Percentiles rank a stretch among this genome's conserved stretches.
These are phyloP conservation scores for Chloroclystis v-ata DNA, from an alignment of 2,888 invertebrate species.

Conservation along the genomic window DNA sequence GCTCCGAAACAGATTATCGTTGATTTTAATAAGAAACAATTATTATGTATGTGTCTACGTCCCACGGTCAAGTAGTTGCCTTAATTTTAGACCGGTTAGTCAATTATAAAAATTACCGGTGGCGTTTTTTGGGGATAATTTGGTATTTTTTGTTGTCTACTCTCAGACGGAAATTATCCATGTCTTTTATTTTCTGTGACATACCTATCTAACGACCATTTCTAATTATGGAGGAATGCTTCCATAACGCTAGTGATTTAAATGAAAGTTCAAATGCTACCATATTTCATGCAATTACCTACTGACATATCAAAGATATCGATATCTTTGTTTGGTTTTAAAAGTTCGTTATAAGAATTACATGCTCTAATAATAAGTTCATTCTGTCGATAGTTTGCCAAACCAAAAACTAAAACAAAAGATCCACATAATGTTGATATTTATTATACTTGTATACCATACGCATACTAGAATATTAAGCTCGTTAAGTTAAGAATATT, in stretches of 20 bases:
- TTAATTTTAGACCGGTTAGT: slow-evolving; percentile 64
- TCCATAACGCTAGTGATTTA: neutral
- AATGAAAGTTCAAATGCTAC: neutral
- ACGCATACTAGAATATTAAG: no score
- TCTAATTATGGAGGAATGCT: neutral
- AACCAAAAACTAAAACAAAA: no score
- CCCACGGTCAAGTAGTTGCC: slow-evolving; percentile 72
- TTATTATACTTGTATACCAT: no score
- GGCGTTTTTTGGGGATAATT: slow-evolving; percentile 64
- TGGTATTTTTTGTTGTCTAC: slow-evolving; percentile 52
- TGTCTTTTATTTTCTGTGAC: slow-evolving; percentile 12
- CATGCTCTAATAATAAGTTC: no score
- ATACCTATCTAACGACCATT: neutral
- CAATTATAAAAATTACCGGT: slow-evolving; percentile 76
- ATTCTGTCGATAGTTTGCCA: no score
- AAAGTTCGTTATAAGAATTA: no score
- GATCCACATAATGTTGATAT: no score
- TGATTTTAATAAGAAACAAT: slow-evolving; percentile 78
- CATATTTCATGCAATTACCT: no score
- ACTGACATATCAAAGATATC: no score
- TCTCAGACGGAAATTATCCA: slow-evolving; percentile 33
- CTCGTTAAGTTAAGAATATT: neutral
- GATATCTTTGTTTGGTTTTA: no score
- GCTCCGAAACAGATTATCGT: slow-evolving; percentile 76
- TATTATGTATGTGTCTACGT: slow-evolving; percentile 67